Conservation (phyloP, 2,797 vertebrate genomes). For the Artibeus lituratus region DNA sequence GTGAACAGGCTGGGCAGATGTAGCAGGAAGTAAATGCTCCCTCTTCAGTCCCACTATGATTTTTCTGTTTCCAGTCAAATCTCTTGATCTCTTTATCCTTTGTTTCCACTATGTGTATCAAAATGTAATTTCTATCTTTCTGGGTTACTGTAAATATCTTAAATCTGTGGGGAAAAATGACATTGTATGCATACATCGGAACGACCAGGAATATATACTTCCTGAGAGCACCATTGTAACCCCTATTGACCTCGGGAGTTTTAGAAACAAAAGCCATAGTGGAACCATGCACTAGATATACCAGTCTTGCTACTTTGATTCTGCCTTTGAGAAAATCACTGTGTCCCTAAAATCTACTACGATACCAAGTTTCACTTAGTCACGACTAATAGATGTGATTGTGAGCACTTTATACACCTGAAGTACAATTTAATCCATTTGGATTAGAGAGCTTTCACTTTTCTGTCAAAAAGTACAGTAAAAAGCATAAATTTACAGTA, state of each 20-base stretch:
- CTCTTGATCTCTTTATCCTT: neutral
- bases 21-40: neutral
- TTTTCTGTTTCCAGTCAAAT: neutral
- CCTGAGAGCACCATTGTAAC: neutral
- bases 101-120: neutral
- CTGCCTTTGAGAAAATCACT: conserved; percentile 45
- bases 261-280: conserved; percentile 29
- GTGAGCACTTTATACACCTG: conserved; percentile 40
- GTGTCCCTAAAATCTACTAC: neutral
- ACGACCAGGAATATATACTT: conserved; percentile 26
- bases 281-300: neutral
- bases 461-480: conserved; percentile 12
- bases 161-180: neutral
- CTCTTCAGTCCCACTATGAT: neutral
- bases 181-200: neutral
- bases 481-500: conserved; percentile 6
- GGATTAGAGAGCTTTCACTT: conserved; percentile 21
- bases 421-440: conserved; percentile 51
- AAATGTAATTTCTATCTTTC: neutral
- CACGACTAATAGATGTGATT: conserved; percentile 48
- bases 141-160: conserved; percentile 19
- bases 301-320: conserved; percentile 13
- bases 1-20: neutral
- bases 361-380: neutral
- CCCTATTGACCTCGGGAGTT: neutral